Evolutionary conservation across 2,113 vertebrate species (phyloP).

Genomic region (Leptobrachium leishanense): DNA sequence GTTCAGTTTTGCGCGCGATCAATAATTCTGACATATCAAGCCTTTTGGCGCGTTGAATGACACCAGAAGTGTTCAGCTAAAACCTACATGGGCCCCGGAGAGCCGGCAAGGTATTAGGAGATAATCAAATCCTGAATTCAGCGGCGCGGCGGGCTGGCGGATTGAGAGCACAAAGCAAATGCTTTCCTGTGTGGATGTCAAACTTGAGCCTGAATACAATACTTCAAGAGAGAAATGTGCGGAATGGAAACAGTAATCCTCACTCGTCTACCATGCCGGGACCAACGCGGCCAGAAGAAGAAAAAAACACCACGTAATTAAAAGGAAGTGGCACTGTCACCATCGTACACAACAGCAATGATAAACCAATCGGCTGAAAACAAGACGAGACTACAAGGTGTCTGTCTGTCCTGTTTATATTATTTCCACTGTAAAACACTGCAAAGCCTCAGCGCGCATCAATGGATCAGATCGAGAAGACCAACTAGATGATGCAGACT

Average conservation of each 20-base stretch:
- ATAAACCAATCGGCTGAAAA: too few species aligned
- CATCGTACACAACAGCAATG: too few species aligned
- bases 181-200: not conserved
- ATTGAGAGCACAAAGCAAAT: not conserved
- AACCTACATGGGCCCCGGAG: conserved; percentile 3
- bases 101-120: conserved; percentile 1
- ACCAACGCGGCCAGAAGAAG: too few species aligned
- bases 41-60: not conserved
- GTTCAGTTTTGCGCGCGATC: accelerated
- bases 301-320: too few species aligned
- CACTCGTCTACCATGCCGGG: too few species aligned
- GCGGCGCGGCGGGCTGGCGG: not conserved
- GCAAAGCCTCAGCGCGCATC: too few species aligned
- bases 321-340: too few species aligned
- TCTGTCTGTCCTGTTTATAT: too few species aligned
- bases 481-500: too few species aligned
- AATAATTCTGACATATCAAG: not conserved
- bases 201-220: not conserved
- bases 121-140: not conserved
- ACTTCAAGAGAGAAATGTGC: not conserved
- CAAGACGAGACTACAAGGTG: too few species aligned
- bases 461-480: too few species aligned
- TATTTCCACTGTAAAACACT: too few species aligned
- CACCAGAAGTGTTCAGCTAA: not conserved
- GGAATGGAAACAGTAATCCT: not conserved